These are phyloP conservation scores for Teleogryllus occipitalis DNA, from an alignment of 1,140 invertebrate species.

Conservation along the genomic window DNA sequence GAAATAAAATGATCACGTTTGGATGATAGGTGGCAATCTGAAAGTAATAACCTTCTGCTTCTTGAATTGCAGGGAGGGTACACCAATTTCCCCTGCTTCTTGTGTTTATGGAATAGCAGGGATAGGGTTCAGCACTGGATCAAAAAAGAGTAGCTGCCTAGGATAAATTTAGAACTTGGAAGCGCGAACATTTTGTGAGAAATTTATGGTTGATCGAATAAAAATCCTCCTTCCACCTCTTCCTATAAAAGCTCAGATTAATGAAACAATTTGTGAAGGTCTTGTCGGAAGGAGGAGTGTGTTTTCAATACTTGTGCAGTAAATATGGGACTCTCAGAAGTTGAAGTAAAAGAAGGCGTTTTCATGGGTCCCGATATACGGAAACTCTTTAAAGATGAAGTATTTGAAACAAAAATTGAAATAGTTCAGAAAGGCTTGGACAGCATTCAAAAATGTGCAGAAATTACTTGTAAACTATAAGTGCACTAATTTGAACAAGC, in stretches of 20 bases:
- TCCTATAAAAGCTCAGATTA: slow-evolving; percentile 34
- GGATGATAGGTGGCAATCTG: slow-evolving; percentile 30
- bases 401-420: slow-evolving; percentile 10
- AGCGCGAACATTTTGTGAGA: no score
- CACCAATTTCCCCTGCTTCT: slow-evolving; percentile 34
- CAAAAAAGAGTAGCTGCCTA: neutral
- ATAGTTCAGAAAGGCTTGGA: slow-evolving; percentile 24
- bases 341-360: slow-evolving; percentile 32
- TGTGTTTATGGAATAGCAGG: slow-evolving; percentile 29
- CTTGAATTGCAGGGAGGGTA: slow-evolving; percentile 32
- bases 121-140: slow-evolving; percentile 26
- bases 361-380: slow-evolving; percentile 32
- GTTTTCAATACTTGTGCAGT: slow-evolving; percentile 30
- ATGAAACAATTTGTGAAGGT: slow-evolving; percentile 31
- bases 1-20: slow-evolving; percentile 22
- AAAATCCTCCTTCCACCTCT: slow-evolving; percentile 25
- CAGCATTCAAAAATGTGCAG: slow-evolving; percentile 17
- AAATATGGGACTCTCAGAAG: slow-evolving; percentile 27
- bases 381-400: slow-evolving; percentile 20
- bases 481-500: neutral
- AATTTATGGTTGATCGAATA: neutral
- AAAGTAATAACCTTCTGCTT: slow-evolving; percentile 26
- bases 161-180: no score
- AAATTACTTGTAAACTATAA: neutral
- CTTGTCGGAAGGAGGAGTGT: slow-evolving; percentile 29